phyloP scores from a whole-genome alignment of 2,113 vertebrate genomes.

The Brachypodius melanocephalos region DNA sequence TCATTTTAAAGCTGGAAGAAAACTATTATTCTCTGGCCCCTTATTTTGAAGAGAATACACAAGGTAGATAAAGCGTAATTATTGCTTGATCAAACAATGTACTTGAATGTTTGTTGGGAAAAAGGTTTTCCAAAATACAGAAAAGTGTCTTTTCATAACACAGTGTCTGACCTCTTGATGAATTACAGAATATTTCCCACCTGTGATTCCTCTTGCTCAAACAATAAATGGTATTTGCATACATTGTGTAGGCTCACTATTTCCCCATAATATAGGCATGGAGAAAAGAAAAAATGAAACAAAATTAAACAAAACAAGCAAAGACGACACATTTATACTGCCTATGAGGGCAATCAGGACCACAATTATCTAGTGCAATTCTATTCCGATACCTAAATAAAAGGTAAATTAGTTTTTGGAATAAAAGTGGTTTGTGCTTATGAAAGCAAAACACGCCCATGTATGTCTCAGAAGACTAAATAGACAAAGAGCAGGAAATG shows the following conservation, averaged over 20 bases:
- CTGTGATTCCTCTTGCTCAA: slow-evolving; percentile 15
- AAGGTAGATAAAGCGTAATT: slow-evolving; percentile 30
- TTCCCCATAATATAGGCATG: background rate
- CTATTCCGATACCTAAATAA: background rate
- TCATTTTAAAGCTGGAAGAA: background rate
- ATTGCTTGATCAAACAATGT: slow-evolving; percentile 45
- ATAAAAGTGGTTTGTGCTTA: slow-evolving; percentile 21
- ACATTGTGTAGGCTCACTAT: slow-evolving; percentile 9
- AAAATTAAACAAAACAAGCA: background rate
- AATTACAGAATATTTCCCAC: slow-evolving; percentile 22
- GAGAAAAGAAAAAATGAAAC: background rate
- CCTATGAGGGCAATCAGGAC: background rate
- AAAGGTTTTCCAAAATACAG: slow-evolving; percentile 24
- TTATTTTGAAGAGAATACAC: slow-evolving; percentile 17
- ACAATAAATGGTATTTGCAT: background rate
- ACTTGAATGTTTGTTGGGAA: background rate
- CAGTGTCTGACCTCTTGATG: slow-evolving; percentile 5
- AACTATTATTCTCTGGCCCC: background rate
- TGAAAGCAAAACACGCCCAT: slow-evolving; percentile 1
- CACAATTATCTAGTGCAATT: slow-evolving; percentile 5
- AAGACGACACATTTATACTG: background rate
- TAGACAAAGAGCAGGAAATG: background rate
- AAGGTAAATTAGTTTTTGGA: background rate
- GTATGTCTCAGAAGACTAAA: background rate
- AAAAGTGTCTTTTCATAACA: background rate